Conservation (phyloP, 1,140 invertebrate species). For the Zaprionus vittiger region DNA sequence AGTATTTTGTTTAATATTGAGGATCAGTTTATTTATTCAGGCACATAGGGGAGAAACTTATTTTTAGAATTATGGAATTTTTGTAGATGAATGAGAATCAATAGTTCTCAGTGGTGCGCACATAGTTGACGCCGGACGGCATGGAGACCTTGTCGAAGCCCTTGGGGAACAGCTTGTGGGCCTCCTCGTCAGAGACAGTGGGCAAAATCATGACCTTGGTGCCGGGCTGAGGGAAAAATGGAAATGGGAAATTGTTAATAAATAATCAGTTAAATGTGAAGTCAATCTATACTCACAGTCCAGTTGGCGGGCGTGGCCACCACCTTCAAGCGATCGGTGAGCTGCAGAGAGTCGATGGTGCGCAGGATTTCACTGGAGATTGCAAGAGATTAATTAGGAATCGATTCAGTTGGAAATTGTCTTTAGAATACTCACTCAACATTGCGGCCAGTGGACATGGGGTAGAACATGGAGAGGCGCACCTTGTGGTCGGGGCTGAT, state of each 20-base stretch:
- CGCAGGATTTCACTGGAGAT: conserved; percentile 93
- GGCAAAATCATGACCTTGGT: conserved; percentile 94
- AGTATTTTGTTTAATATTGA: not conserved
- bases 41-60: not conserved
- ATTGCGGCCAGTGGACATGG: conserved; percentile 95
- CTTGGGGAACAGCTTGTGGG: conserved; percentile 89
- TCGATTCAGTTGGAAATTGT: not conserved
- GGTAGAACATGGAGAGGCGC: conserved; percentile 95
- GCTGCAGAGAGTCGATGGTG: conserved; percentile 94
- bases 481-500: conserved; percentile 93
- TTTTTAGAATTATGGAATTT: not conserved
- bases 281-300: conserved; percentile 87
- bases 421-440: conserved; percentile 90
- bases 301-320: conserved; percentile 95
- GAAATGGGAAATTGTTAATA: not conserved
- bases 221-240: conserved; percentile 87
- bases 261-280: not conserved
- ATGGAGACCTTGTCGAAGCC: conserved; percentile 88
- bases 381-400: conserved; percentile 20
- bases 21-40: not conserved
- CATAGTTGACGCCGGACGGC: conserved; percentile 92
- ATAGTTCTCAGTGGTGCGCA: conserved; percentile 91
- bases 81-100: conserved; percentile 46
- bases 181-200: conserved; percentile 89
- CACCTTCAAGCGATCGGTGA: conserved; percentile 89